Base-by-base conservation (phyloP, 2,113 vertebrate species). In the Sminthopsis crassicaudata region DNA sequence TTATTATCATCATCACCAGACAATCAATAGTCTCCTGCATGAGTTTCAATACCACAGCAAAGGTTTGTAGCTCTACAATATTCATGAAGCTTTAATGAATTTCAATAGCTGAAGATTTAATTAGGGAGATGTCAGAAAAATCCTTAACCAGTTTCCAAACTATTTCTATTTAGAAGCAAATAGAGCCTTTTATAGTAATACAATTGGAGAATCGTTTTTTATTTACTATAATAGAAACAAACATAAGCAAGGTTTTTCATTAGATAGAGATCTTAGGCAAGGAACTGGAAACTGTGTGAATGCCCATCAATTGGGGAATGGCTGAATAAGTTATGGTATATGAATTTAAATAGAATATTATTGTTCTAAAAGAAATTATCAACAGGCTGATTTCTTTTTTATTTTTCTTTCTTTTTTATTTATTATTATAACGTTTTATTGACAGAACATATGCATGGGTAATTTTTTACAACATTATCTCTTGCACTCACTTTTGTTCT, bases 1-100 rank as follows among this genome's bases (percentile, higher is more conserved):
- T 26, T 90, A 51, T 91, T 93, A 91, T 76, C 36, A 42, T 84
- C n/a, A 84, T n/a, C 11, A 36, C 16, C 36, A 76, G 53, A 94
- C 6, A 53, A 91, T 67, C 92, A 93, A 50, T 0, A 0, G 12
- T 23, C 54, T 96, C 60, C 91, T 96, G 53, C 93, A 50, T 84
- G 96, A 94, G 96, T 95, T 97, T 97, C 91, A 88, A 98, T 97
- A 95, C 36, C 25, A 91, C 0, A 0, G 51, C 89, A 93, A 98
- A 93, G 10, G 95, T 97, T 95, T 52, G 10, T 95, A 96, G 89
- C 90, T 92, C 97, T 98, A 89, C 36, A 96, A 93, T 95, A 97
- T 93, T 97, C 53, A 89, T 96, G 94, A 97, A 98, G 89, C n/a
- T 96, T 94, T 97, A 98, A 98, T 96, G 48, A 96, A 98, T 96